phyloP scores from a whole-genome alignment of 2,888 invertebrate species.

The Linyphia triangularis region DNA sequence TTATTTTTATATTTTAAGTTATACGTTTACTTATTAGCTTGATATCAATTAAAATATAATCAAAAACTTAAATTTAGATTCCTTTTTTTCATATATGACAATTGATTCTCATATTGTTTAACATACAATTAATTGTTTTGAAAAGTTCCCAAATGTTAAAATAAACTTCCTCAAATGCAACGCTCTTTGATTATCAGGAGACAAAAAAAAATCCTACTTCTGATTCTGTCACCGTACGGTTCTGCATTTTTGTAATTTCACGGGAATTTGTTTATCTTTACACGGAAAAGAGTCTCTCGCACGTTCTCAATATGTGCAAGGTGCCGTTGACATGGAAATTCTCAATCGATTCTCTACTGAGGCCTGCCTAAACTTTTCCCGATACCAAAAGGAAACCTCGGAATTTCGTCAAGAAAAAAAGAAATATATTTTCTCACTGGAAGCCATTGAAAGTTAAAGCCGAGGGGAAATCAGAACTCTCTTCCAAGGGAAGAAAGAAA shows the following conservation, averaged over 20 bases:
- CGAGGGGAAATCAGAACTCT: constrained; percentile 66
- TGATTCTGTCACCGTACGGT: too few species aligned
- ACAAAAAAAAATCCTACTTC: too few species aligned
- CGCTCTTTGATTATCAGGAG: too few species aligned
- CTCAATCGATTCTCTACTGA: constrained; percentile 45
- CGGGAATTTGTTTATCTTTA: constrained; percentile 29
- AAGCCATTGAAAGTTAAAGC: constrained; percentile 40
- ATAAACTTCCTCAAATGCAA: too few species aligned
- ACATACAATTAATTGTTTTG: too few species aligned
- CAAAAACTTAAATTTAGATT: too few species aligned
- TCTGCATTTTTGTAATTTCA: neutral
- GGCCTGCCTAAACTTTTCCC: constrained; percentile 60
- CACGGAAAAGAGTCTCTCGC: neutral
- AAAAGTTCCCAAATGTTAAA: too few species aligned
- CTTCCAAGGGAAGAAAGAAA: constrained; percentile 11
- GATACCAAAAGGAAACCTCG: constrained; percentile 26
- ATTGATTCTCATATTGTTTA: too few species aligned
- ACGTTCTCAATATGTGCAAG: constrained; percentile 11
- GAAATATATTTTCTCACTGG: neutral
- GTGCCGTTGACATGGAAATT: constrained; percentile 58
- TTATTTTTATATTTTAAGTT: too few species aligned
- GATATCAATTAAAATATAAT: too few species aligned
- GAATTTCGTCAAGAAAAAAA: constrained; percentile 16
- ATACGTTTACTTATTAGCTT: too few species aligned
- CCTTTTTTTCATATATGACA: too few species aligned